Conservation (phyloP, 2,797 vertebrate species). For the Gadopsis bispinosus region DNA sequence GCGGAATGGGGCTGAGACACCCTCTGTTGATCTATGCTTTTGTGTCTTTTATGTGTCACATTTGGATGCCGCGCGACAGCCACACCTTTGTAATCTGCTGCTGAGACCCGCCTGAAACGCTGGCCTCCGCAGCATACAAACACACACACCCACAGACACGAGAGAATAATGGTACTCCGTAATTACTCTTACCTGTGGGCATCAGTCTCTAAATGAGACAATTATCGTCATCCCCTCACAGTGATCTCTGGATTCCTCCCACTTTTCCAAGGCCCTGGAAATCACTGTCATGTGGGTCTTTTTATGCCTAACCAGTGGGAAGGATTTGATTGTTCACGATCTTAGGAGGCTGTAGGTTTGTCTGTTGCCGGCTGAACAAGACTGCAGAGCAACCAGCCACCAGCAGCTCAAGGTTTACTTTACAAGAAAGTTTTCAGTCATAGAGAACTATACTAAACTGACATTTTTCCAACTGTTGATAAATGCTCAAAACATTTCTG, state of each 20-base stretch:
- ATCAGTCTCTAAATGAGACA: constrained; percentile 83
- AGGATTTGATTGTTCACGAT: constrained; percentile 61
- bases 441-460: not conserved
- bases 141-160: constrained; percentile 58
- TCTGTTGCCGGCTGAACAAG: constrained; percentile 34
- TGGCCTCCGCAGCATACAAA: constrained; percentile 67
- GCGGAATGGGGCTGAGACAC: constrained; percentile 93
- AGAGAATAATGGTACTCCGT: constrained; percentile 74
- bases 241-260: constrained; percentile 56
- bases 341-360: constrained; percentile 29
- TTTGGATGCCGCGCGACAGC: constrained; percentile 87
- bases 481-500: not conserved
- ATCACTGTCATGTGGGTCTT: constrained; percentile 61
- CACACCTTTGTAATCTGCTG: constrained; percentile 93
- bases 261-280: constrained; percentile 58
- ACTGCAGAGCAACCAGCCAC: constrained; percentile 33
- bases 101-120: constrained; percentile 83
- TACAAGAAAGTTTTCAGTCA: constrained; percentile 33
- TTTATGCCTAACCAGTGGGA: constrained; percentile 62
- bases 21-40: constrained; percentile 93
- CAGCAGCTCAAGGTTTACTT: constrained; percentile 36
- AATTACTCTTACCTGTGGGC: constrained; percentile 86
- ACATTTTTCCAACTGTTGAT: constrained; percentile 4
- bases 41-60: constrained; percentile 95
- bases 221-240: constrained; percentile 74